A percentile compares a stretch with the other conserved stretches of the same genome.
phyloP scores from a whole-genome alignment of 2,888 invertebrate genomes.

The Cotesia congregata region DNA sequence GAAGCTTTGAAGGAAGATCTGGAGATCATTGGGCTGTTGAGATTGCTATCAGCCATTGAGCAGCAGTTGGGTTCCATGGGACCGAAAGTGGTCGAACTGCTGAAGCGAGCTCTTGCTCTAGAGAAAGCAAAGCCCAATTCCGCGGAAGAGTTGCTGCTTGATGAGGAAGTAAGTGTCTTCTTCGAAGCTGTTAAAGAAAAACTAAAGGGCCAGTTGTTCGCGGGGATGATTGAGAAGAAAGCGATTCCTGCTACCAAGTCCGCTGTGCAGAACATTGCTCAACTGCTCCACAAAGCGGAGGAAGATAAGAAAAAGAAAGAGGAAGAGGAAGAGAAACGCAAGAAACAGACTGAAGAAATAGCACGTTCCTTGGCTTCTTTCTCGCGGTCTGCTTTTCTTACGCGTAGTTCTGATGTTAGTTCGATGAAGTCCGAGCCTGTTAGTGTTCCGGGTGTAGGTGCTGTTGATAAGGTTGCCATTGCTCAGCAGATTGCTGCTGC shows the following conservation, averaged over 20 bases:
- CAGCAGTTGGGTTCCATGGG: slow-evolving; percentile 88
- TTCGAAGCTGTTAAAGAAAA: slow-evolving; percentile 91
- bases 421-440: slow-evolving; percentile 70
- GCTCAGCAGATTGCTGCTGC: slow-evolving; percentile 87
- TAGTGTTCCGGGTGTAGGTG: slow-evolving; percentile 80
- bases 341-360: slow-evolving; percentile 58
- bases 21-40: slow-evolving; percentile 73
- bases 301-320: slow-evolving; percentile 71
- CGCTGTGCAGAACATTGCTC: slow-evolving; percentile 83
- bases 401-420: slow-evolving; percentile 52
- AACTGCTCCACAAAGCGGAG: slow-evolving; percentile 79
- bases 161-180: slow-evolving; percentile 81
- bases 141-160: slow-evolving; percentile 80
- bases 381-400: slow-evolving; percentile 53
- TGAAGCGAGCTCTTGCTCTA: slow-evolving; percentile 83
- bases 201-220: slow-evolving; percentile 82
- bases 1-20: slow-evolving; percentile 63
- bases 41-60: slow-evolving; percentile 85
- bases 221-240: slow-evolving; percentile 76
- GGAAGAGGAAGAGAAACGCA: slow-evolving; percentile 61
- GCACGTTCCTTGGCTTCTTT: slow-evolving; percentile 53
- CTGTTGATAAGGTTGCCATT: slow-evolving; percentile 84
- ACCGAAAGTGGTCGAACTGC: slow-evolving; percentile 81
- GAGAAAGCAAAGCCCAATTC: slow-evolving; percentile 82
- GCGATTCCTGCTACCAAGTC: slow-evolving; percentile 81